Evolutionary conservation across 2,888 invertebrate genomes (phyloP).

Genomic region (Platypus cylindrus): DNA sequence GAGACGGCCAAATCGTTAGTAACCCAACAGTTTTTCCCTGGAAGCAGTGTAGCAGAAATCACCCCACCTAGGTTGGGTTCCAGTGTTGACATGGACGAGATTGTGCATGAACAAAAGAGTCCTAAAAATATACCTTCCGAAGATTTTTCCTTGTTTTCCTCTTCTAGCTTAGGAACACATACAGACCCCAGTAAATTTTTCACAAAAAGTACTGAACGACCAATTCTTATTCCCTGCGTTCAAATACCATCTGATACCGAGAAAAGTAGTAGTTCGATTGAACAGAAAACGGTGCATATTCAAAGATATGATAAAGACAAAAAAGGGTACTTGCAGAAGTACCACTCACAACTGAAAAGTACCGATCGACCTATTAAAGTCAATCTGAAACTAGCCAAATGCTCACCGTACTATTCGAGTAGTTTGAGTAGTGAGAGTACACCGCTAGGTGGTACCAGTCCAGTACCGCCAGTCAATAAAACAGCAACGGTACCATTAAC

Average conservation of each 20-base stretch:
- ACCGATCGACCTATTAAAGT: slow-evolving; percentile 35
- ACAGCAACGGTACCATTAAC: slow-evolving; percentile 37
- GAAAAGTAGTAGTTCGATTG: slow-evolving; percentile 39
- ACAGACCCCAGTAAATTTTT: slow-evolving; percentile 24
- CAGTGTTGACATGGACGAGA: slow-evolving; percentile 29
- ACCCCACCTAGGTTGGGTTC: slow-evolving; percentile 28
- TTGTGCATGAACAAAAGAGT: slow-evolving; percentile 26
- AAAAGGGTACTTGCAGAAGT: slow-evolving; percentile 30
- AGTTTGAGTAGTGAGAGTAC: slow-evolving; percentile 63
- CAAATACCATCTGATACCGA: slow-evolving; percentile 37
- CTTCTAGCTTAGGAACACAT: slow-evolving; percentile 13
- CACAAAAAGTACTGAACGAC: slow-evolving; percentile 40
- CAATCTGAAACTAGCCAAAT: slow-evolving; percentile 47
- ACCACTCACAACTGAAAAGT: slow-evolving; percentile 24
- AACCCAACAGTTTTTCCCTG: slow-evolving; percentile 37
- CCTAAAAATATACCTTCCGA: slow-evolving; percentile 33
- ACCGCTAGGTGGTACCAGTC: slow-evolving; percentile 45
- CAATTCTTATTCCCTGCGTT: slow-evolving; percentile 39
- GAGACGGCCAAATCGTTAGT: slow-evolving; percentile 52
- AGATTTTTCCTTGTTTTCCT: slow-evolving; percentile 26
- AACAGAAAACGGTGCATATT: slow-evolving; percentile 34
- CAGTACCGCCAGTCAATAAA: slow-evolving; percentile 52
- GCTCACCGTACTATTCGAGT: slow-evolving; percentile 64
- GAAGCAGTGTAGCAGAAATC: slow-evolving; percentile 18
- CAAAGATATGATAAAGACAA: slow-evolving; percentile 33